Evolutionary conservation across 2,113 vertebrate genomes (phyloP), one percentile per base, ranked within the genome.

Genomic region (Salminus brasiliensis): DNA sequence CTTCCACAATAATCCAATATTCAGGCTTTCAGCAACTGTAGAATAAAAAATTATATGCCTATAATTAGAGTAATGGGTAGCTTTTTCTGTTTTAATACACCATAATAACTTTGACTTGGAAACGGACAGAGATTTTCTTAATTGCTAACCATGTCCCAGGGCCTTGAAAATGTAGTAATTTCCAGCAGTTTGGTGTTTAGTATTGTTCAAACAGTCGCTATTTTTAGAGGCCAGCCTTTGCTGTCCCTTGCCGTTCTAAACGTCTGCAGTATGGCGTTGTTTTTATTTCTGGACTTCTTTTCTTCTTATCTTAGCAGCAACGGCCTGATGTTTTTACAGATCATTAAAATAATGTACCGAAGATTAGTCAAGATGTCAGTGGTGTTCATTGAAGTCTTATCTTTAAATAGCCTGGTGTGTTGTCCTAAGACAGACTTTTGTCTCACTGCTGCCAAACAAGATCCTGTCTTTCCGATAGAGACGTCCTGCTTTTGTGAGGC

Each of bases 361-460:
- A 27, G 47, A 18, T 15, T 12, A 43, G 18, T 72, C 12, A 8
- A 72, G 1, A 1, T 34, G 62, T 39, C 32, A 23, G 25, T 16
- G 1, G 57, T 32, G 25, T 62, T 59, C 8, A 41, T 23, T 65
- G 21, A 39, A 74, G 23, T 67, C 52, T 5, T 25, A n/a, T 8
- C 62, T 78, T 74, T 74, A 74, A 69, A 74, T 74, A 78, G 70
- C 52, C 6, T 36, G 21, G 36, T 15, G n/a, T 9, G 52, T n/a
- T 27, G 59, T 70, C 59, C 57, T 41, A 70, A 59, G 60, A 66
- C 12, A 3, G 7, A 43, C 65, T 73, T 83, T 75, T 83, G 65
- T 79, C 49, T 76, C 52, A 43, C 49, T 10, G 5, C 27, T 41
- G 62, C 65, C 63, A 60, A 77, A 83, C 70, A 74, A 74, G 70